Evolutionary conservation across 2,797 vertebrate species (phyloP).

Genomic region (Poecilia velifera): DNA sequence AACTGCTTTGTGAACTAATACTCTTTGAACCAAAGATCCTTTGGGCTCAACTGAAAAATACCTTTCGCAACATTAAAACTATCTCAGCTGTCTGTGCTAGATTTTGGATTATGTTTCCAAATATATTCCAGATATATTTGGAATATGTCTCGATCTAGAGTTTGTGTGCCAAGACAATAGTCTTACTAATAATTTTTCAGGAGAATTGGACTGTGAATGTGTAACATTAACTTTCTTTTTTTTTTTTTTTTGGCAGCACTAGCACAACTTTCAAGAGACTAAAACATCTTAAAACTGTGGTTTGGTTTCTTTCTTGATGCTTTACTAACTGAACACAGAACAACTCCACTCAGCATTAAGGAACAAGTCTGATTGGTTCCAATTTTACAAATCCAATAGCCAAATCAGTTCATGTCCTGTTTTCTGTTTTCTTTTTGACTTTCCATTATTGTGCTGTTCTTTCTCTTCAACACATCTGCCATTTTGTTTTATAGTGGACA

Average conservation of each 20-base stretch:
- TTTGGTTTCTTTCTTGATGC: background rate
- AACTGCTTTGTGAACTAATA: background rate
- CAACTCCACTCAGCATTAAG: background rate
- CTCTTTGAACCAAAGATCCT: background rate
- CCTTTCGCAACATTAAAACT: background rate
- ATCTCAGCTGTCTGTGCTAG: background rate
- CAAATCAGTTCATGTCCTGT: background rate
- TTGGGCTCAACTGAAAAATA: background rate
- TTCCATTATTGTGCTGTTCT: background rate
- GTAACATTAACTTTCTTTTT: background rate
- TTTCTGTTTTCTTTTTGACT: background rate
- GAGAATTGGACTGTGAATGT: background rate
- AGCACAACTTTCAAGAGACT: background rate
- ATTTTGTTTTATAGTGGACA: background rate
- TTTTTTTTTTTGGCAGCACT: background rate
- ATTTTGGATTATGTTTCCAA: background rate
- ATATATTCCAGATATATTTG: background rate
- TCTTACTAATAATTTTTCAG: background rate
- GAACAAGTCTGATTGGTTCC: background rate
- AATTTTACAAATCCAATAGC: background rate
- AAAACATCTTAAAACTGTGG: background rate
- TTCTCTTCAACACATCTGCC: background rate
- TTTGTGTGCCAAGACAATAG: background rate
- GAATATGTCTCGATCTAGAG: background rate
- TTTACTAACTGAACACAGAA: background rate